Base-by-base conservation (phyloP, 2,888 invertebrate genomes). In the Macrostomum cliftonense region DNA sequence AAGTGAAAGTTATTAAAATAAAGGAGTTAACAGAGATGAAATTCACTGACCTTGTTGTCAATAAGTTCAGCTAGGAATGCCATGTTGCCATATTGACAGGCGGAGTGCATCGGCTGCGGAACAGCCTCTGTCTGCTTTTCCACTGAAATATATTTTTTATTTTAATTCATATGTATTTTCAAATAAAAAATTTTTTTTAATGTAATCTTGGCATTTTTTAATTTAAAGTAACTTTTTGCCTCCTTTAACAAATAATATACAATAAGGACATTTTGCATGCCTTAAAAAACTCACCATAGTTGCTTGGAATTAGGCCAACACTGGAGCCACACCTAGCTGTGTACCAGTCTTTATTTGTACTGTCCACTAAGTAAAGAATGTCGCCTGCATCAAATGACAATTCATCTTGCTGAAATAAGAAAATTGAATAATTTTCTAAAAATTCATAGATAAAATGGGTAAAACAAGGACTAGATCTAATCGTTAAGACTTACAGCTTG, bases 301-400 rank as follows among this genome's bases (percentile, higher is more conserved):
- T 76, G 53, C 74, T 74, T 1, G 78, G 78, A 54, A 78, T 74
- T 17, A 77, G 71, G 36, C 78, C 78, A 45, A 67, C 63, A 54
- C 65, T 69, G 42, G 69, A 68, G 11, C 73, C 74, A 60, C 76
- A 76, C 50, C 71, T 72, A n/a, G 75, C 78, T 60, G 71, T 75
- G 73, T 73, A 74, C 77, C 77, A 77, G 60, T 72, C 72, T 37
- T 69, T 64, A 52, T 72, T 67, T 49, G 69, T 68, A 63, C 71
- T 73, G 55, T 77, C 77, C 40, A 72, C 64, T 14, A 77, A 74
- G 58, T 77, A 77, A n/a, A 77, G 57, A n/a, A 68, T 58, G 54
- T 79, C 78, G 14, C 78, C 79, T 64, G 78, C 79, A 49, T 76
- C 75, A 63, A 79, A 78, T 2, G 77, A 74, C 53, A 79, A 61